Percentiles rank a stretch among this genome's conserved stretches.
Conservation (phyloP, 2,888 invertebrate genomes). For the Drosophila nr. fundita region DNA sequence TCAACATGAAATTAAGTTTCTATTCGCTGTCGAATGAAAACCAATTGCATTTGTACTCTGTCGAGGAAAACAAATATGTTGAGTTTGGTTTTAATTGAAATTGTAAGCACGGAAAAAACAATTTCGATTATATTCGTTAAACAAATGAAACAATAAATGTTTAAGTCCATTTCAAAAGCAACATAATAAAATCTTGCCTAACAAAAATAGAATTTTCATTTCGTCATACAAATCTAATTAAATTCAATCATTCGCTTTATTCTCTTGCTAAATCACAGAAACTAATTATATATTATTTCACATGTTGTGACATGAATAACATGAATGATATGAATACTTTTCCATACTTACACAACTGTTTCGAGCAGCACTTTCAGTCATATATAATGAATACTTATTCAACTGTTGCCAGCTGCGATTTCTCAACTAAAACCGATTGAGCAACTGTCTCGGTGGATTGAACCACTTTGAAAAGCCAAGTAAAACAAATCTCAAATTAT, state of each 20-base stretch:
- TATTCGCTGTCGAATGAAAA: neutral
- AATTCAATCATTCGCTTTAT: neutral
- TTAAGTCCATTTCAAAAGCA: neutral
- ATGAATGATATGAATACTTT: constrained; percentile 28
- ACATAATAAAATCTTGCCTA: neutral
- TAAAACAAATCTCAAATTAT: constrained; percentile 22
- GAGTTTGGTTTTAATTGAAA: neutral
- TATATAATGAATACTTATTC: neutral
- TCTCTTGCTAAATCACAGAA: neutral
- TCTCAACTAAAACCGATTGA: constrained; percentile 29
- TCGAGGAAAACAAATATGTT: neutral
- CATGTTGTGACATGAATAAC: constrained; percentile 19
- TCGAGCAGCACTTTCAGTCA: constrained; percentile 1
- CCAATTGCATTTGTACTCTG: constrained; percentile 13
- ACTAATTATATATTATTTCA: constrained; percentile 7
- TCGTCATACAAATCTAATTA: neutral
- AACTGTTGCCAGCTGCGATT: neutral
- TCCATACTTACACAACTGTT: constrained; percentile 27
- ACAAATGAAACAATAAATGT: neutral
- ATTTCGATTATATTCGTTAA: neutral
- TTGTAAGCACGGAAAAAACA: neutral
- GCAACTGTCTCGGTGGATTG: constrained; percentile 24
- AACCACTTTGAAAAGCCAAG: constrained; percentile 32
- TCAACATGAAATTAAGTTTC: constrained; percentile 18
- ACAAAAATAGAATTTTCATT: neutral